These are phyloP conservation scores for Andrena fulva DNA, from an alignment of 2,888 invertebrate species.

Conservation along the genomic window DNA sequence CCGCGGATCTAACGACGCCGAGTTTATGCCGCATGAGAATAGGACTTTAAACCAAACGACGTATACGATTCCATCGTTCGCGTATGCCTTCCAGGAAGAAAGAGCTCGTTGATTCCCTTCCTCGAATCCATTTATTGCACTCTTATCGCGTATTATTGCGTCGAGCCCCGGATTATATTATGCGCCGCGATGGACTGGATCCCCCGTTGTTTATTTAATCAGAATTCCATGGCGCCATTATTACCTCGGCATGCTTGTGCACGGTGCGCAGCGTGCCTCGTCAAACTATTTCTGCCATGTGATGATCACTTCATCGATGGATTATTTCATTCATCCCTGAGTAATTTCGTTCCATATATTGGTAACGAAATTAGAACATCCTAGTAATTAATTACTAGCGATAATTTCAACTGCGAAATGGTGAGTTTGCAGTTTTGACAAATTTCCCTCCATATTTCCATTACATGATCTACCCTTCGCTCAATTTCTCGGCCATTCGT, in stretches of 20 bases:
- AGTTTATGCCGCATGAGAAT: constrained; percentile 51
- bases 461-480: too few species aligned
- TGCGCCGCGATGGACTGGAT: neutral
- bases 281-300: too few species aligned
- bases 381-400: too few species aligned
- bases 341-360: too few species aligned
- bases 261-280: too few species aligned
- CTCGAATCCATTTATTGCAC: constrained; percentile 15
- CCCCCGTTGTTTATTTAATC: neutral
- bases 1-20: constrained; percentile 45
- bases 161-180: neutral
- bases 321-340: too few species aligned
- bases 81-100: constrained; percentile 8
- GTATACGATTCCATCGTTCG: constrained; percentile 12
- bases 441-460: too few species aligned
- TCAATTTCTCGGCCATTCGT: too few species aligned
- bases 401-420: too few species aligned
- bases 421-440: too few species aligned
- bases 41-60: constrained; percentile 50
- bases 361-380: too few species aligned
- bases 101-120: constrained; percentile 6
- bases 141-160: constrained; percentile 22
- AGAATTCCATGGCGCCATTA: neutral
- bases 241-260: neutral
- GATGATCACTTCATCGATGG: too few species aligned